Percentiles rank a stretch among this genome's conserved stretches.
These are phyloP conservation scores for Rhincodon typus DNA, from an alignment of 2,797 vertebrate genomes.

Conservation along the genomic window DNA sequence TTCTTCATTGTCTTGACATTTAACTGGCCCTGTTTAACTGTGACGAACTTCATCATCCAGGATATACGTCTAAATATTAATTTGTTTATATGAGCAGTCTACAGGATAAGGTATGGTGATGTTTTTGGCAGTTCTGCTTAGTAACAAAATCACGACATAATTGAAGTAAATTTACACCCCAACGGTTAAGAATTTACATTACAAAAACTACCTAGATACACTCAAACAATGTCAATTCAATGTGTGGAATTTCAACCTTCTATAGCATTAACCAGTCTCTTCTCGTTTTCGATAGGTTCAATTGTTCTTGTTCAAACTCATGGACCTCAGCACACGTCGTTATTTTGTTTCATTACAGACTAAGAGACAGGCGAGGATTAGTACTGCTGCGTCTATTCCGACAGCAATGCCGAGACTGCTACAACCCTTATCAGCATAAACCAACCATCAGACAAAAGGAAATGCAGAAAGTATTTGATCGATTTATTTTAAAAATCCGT, in stretches of 20 bases:
- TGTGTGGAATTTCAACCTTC: neutral
- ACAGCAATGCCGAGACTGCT: conserved; percentile 49
- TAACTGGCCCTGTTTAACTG: neutral
- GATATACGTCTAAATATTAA: neutral
- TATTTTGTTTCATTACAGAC: conserved; percentile 53
- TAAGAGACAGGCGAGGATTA: conserved; percentile 42
- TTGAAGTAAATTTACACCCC: neutral
- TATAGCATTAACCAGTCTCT: neutral
- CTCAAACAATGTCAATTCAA: neutral
- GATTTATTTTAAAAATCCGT: conserved; percentile 49
- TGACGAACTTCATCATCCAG: neutral
- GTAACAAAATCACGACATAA: neutral
- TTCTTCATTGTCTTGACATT: neutral
- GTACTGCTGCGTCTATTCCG: conserved; percentile 53
- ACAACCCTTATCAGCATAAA: neutral
- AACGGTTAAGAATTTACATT: neutral
- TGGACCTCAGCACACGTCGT: conserved; percentile 52
- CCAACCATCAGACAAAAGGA: conserved; percentile 44
- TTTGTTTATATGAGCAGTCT: neutral
- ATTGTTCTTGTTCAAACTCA: conserved; percentile 46
- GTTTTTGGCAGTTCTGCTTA: neutral
- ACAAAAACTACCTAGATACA: neutral
- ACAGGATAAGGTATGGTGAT: neutral
- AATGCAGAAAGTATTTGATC: conserved; percentile 41
- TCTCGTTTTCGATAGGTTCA: conserved; percentile 46